Evolutionary conservation across 2,888 invertebrate genomes (phyloP).

Genomic region (Eupithecia tripunctaria): DNA sequence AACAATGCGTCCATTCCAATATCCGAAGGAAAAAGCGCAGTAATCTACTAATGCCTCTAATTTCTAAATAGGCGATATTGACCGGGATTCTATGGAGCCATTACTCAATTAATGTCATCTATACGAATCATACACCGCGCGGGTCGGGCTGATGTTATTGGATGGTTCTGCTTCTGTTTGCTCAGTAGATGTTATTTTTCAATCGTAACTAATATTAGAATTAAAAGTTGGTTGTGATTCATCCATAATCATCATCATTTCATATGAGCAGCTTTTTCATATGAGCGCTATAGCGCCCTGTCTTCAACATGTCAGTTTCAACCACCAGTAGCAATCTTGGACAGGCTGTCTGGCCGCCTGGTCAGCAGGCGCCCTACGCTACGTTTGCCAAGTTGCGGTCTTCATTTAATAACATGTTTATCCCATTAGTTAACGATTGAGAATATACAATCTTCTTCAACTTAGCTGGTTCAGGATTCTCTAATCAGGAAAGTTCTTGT

Average conservation of each 20-base stretch:
- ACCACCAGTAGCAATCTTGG: not conserved
- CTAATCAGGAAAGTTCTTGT: no score
- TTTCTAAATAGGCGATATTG: slow-evolving; percentile 42
- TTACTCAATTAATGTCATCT: slow-evolving; percentile 42
- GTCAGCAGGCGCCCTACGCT: not conserved
- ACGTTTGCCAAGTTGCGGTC: not conserved
- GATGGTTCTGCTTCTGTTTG: slow-evolving; percentile 9
- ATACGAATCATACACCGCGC: slow-evolving; percentile 23
- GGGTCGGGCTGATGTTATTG: slow-evolving; percentile 12
- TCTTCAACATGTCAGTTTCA: not conserved
- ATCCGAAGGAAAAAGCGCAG: slow-evolving; percentile 27
- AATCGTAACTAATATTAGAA: not conserved
- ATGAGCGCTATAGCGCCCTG: not conserved
- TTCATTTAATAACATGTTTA: not conserved
- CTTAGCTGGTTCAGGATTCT: not conserved
- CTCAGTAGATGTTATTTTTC: not conserved
- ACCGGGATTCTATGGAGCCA: slow-evolving; percentile 42
- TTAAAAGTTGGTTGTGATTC: not conserved
- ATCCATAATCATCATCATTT: not conserved
- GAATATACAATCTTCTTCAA: not conserved
- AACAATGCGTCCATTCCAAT: slow-evolving; percentile 18
- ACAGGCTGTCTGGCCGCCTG: not conserved
- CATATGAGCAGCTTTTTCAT: not conserved
- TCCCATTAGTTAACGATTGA: not conserved
- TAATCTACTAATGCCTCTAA: slow-evolving; percentile 40